Base-by-base conservation (phyloP, 2,113 vertebrate genomes). In the Cisticola juncidis region DNA sequence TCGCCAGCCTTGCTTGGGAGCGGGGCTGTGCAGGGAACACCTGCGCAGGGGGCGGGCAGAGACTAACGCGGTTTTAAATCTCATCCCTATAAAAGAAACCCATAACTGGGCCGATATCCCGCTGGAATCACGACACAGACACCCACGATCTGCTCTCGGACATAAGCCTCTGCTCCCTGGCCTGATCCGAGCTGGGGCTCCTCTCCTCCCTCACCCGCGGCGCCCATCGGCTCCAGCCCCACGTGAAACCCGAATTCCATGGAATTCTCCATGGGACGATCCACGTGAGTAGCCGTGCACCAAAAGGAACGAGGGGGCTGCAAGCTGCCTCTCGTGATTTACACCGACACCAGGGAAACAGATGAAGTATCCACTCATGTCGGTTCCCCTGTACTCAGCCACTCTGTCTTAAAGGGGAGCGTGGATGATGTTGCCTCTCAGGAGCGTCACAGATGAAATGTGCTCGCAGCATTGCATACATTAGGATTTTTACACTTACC, bases 151-250 rank as follows among this genome's bases (percentile, higher is more conserved):
- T 11, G n/a, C 40, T 22, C 21, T 16, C 1, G 40, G 61, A 18
- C 64, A 13, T 2, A 47, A 23, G 38, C 25, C 33, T 23, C 60
- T 2, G 12, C 62, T 25, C 35, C 2, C 11, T n/a, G 0, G 22
- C 15, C 54, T 4, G 15, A 1, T 1, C 57, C 1, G 35, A 40
- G 0, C 51, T 1, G 1, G 20, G 17, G 20, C 7, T 1, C 17
- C 9, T 2, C 50, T 15, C 33, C 17, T 4, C 25, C 18, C 42
- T 11, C 17, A 1, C 5, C 50, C 51, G 0, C 0, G 1, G 8
- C 15, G 12, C 9, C 1, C 13, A 3, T 7, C 10, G 2, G 12
- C 1, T 7, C 1, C 7, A 36, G 51, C 9, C 53, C n/a, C 50
- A 10, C 9, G 0, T 1, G 23, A 4, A 9, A 8, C 56, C 3